Conservation (phyloP, 1,140 invertebrate genomes). For the Lepidurus packardi region DNA sequence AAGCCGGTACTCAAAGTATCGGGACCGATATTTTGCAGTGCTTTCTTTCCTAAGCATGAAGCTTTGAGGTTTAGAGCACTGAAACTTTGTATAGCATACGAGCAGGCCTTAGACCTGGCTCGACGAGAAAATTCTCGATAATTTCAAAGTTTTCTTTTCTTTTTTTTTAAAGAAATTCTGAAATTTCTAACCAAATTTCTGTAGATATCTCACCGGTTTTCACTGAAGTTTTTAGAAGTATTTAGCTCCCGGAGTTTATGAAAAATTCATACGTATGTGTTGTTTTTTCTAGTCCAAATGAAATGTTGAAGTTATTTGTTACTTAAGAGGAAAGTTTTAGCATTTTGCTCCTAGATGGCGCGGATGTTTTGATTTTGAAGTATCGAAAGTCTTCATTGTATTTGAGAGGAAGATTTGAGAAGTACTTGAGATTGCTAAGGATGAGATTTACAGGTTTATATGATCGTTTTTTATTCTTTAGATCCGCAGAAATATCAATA, state of each 20-base stretch:
- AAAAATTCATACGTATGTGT: background rate
- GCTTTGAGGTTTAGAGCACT: background rate
- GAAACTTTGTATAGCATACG: background rate
- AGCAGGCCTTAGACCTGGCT: background rate
- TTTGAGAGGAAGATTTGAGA: no score
- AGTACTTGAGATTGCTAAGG: no score
- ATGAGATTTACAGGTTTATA: background rate
- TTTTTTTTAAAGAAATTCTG: background rate
- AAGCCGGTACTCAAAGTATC: background rate
- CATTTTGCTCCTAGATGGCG: no score
- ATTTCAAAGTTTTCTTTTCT: background rate
- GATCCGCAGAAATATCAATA: background rate
- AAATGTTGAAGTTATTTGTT: no score
- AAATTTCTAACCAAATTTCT: no score
- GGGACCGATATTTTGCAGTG: background rate
- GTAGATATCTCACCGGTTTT: background rate
- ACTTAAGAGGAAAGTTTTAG: no score
- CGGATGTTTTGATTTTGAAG: no score
- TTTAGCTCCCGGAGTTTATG: background rate
- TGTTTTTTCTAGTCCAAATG: background rate
- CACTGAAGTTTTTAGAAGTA: background rate
- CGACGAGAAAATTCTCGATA: background rate
- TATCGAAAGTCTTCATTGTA: no score
- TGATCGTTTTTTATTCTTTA: background rate
- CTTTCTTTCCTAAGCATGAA: background rate